These are phyloP conservation scores for Mesitornis unicolor DNA, from an alignment of 2,113 vertebrate species.

Conservation along the genomic window DNA sequence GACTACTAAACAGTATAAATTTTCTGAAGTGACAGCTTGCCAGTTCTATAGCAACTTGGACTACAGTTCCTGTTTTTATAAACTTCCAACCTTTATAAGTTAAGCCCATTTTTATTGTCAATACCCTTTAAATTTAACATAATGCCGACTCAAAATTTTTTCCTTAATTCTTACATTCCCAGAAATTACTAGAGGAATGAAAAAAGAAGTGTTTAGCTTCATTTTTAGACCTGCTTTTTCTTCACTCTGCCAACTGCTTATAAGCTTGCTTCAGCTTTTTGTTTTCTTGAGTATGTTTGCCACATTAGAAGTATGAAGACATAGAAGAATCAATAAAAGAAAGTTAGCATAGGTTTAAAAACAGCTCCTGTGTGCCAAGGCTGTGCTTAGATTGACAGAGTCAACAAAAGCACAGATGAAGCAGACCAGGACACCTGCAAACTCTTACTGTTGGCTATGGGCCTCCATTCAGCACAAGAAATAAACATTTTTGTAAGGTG, in stretches of 20 bases:
- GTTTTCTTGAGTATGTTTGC: slow-evolving; percentile 9
- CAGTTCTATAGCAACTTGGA: slow-evolving; percentile 72
- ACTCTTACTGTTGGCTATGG: neutral
- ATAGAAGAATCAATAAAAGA: slow-evolving; percentile 40
- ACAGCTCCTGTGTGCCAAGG: slow-evolving; percentile 19
- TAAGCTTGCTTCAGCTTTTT: slow-evolving; percentile 1
- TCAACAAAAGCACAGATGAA: slow-evolving; percentile 50
- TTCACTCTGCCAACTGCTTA: neutral
- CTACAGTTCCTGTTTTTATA: slow-evolving; percentile 70
- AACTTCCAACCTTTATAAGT: slow-evolving; percentile 73
- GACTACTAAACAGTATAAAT: slow-evolving; percentile 67
- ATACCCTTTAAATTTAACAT: slow-evolving; percentile 65
- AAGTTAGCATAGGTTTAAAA: slow-evolving; percentile 40
- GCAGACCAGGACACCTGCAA: slow-evolving; percentile 37
- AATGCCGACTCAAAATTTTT: slow-evolving; percentile 47
- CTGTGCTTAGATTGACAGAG: slow-evolving; percentile 2
- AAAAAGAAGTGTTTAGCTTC: slow-evolving; percentile 9
- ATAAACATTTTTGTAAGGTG: neutral
- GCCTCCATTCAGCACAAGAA: neutral
- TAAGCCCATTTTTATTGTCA: slow-evolving; percentile 70
- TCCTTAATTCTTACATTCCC: slow-evolving; percentile 60
- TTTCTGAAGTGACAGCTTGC: slow-evolving; percentile 69
- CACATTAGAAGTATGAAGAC: slow-evolving; percentile 24
- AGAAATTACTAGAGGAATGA: slow-evolving; percentile 46
- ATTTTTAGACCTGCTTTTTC: neutral